phyloP scores from a whole-genome alignment of 2,113 vertebrate genomes.

The Emydura subglobosa region DNA sequence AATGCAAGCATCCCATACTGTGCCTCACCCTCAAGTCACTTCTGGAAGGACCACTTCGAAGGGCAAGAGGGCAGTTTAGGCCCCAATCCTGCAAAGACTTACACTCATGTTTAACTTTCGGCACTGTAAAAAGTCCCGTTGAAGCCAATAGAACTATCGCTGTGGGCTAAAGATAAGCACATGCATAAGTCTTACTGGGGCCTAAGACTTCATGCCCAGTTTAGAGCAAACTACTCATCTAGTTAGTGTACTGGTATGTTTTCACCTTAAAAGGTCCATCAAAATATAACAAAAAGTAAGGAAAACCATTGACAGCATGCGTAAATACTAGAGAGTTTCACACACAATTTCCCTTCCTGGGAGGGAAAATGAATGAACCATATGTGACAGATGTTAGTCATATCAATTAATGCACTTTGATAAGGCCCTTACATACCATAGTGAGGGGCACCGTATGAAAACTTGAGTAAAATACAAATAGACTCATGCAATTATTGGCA shows the following conservation, averaged over 20 bases:
- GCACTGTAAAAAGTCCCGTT: not conserved
- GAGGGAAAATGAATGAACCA: no score
- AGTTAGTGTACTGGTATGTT: not conserved
- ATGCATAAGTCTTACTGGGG: not conserved
- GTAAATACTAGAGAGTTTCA: not conserved
- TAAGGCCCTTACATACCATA: no score
- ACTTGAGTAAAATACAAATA: no score
- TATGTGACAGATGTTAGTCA: no score
- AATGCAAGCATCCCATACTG: not conserved
- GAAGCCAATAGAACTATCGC: not conserved
- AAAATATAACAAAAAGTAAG: not conserved
- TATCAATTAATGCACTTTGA: no score
- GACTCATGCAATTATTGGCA: no score
- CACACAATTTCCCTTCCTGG: no score
- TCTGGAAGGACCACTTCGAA: not conserved
- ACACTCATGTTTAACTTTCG: not conserved
- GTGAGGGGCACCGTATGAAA: no score
- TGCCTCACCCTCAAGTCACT: not conserved
- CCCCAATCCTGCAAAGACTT: not conserved
- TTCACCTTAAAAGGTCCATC: not conserved
- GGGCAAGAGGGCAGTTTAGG: not conserved
- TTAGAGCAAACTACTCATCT: not conserved
- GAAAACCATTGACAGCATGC: not conserved
- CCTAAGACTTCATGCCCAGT: not conserved
- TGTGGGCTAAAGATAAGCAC: not conserved